These are phyloP conservation scores for Callipepla californica DNA, from an alignment of 2,113 vertebrate genomes.

Conservation along the genomic window DNA sequence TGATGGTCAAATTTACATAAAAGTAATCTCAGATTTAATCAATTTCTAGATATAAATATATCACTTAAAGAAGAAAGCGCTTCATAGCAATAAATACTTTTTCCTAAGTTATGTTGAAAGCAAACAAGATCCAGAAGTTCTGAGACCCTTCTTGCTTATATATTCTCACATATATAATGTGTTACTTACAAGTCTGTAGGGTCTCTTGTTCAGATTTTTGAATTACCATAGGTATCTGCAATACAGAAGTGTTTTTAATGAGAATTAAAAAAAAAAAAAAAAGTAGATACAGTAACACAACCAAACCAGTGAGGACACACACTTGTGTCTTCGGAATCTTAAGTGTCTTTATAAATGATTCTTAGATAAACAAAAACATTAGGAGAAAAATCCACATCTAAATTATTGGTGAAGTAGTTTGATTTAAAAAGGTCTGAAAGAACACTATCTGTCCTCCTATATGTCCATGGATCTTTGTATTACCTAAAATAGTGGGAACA, in stretches of 20 bases:
- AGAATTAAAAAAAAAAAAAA: neutral
- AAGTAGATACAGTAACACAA: neutral
- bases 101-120: neutral
- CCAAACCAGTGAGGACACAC: neutral
- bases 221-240: neutral
- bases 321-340: neutral
- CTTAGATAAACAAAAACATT: neutral
- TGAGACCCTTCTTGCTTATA: neutral
- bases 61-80: neutral
- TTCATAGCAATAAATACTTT: conserved; percentile 15
- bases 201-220: neutral
- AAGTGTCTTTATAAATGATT: neutral
- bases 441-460: neutral
- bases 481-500: neutral
- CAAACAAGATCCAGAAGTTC: neutral
- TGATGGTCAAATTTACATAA: conserved; percentile 51
- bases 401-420: neutral
- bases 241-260: neutral
- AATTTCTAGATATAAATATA: conserved; percentile 53
- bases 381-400: neutral
- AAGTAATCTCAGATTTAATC: conserved; percentile 60
- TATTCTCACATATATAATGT: neutral
- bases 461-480: neutral
- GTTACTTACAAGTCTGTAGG: neutral
- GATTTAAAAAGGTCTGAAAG: neutral